phyloP scores from a whole-genome alignment of 1,140 invertebrate species.

The Chelonus insularis region DNA sequence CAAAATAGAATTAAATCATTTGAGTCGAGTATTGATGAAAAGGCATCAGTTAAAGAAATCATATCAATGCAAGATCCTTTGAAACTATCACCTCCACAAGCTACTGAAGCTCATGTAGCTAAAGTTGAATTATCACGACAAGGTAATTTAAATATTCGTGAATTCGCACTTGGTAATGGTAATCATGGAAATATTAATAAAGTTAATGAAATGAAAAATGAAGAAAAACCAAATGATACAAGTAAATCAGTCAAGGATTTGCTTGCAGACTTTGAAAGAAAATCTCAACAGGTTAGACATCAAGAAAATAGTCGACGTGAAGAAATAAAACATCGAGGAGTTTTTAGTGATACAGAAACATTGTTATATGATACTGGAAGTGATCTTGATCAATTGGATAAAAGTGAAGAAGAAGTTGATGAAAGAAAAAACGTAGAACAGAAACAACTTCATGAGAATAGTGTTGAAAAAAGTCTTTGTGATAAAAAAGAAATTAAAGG shows the following conservation, averaged over 20 bases:
- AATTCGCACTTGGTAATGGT: slow-evolving; percentile 37
- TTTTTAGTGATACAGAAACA: slow-evolving; percentile 62
- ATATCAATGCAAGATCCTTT: slow-evolving; percentile 57
- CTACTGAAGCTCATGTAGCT: slow-evolving; percentile 59
- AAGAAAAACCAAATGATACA: slow-evolving; percentile 34
- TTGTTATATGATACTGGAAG: slow-evolving; percentile 60
- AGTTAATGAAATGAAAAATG: background rate
- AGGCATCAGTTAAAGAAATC: slow-evolving; percentile 39
- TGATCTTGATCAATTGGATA: slow-evolving; percentile 49
- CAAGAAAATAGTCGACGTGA: slow-evolving; percentile 42
- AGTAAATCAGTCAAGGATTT: slow-evolving; percentile 62
- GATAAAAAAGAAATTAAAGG: slow-evolving; percentile 29
- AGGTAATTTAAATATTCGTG: slow-evolving; percentile 28
- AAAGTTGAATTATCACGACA: slow-evolving; percentile 44
- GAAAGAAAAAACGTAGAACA: slow-evolving; percentile 34
- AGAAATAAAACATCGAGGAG: slow-evolving; percentile 49
- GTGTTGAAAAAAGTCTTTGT: slow-evolving; percentile 41
- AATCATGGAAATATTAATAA: slow-evolving; percentile 20
- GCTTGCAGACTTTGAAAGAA: slow-evolving; percentile 61
- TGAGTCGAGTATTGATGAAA: slow-evolving; percentile 42
- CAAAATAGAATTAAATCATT: slow-evolving; percentile 62
- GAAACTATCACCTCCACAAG: slow-evolving; percentile 52
- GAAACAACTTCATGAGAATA: slow-evolving; percentile 45
- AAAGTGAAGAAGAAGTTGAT: slow-evolving; percentile 33
- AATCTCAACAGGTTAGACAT: slow-evolving; percentile 49